Conservation (phyloP, 2,888 invertebrate species). For the Rambutsinella grinnellia region DNA sequence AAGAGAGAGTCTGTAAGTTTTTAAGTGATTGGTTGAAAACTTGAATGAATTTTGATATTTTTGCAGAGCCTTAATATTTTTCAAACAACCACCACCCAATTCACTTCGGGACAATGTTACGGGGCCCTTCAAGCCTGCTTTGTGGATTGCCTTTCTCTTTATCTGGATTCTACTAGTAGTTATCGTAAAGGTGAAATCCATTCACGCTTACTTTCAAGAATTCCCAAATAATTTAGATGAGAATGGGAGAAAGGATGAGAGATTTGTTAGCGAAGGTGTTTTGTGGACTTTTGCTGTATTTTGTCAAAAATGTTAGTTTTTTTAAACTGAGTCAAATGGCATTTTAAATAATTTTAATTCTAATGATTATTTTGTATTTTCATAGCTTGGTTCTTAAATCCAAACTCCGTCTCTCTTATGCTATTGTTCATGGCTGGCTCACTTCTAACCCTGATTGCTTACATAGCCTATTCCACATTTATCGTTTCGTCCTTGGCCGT, state of each 20-base stretch:
- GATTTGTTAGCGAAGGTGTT: slow-evolving; percentile 21
- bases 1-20: slow-evolving; percentile 25
- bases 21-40: background rate
- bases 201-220: background rate
- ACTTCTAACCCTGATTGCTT: slow-evolving; percentile 22
- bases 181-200: slow-evolving; percentile 2
- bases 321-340: background rate
- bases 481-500: slow-evolving; percentile 47
- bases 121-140: slow-evolving; percentile 42
- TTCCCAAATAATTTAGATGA: background rate
- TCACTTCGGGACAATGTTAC: slow-evolving; percentile 49
- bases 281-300: slow-evolving; percentile 28
- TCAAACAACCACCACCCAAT: slow-evolving; percentile 51
- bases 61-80: slow-evolving; percentile 49
- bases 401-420: slow-evolving; percentile 19
- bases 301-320: slow-evolving; percentile 40
- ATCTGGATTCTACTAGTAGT: slow-evolving; percentile 33
- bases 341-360: background rate
- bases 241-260: background rate
- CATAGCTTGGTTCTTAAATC: slow-evolving; percentile 41
- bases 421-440: slow-evolving; percentile 27
- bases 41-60: background rate
- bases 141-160: slow-evolving; percentile 46
- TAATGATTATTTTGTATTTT: background rate
- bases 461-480: slow-evolving; percentile 41